These are phyloP conservation scores for Drosophila crucigera DNA, from an alignment of 2,888 invertebrate species.

Conservation along the genomic window DNA sequence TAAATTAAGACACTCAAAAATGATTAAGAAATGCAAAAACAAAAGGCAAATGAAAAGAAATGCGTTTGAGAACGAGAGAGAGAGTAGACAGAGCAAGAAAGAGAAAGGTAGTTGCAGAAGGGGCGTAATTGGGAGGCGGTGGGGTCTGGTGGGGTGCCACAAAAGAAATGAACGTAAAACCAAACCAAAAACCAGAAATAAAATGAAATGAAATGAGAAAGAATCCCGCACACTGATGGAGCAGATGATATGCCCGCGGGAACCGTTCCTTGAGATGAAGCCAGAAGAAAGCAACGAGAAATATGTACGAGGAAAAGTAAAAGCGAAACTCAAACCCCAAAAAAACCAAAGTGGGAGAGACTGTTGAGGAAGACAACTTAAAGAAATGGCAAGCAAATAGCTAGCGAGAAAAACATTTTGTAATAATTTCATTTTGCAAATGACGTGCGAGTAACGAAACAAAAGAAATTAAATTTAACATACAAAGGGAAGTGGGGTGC, in stretches of 20 bases:
- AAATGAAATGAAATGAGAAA: constrained; percentile 50
- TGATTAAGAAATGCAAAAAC: constrained; percentile 72
- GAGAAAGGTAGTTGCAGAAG: neutral
- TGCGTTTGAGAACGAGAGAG: neutral
- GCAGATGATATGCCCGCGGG: constrained; percentile 80
- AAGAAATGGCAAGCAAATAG: constrained; percentile 27
- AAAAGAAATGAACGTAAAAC: constrained; percentile 50
- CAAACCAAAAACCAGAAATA: constrained; percentile 14
- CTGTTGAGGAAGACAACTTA: constrained; percentile 13
- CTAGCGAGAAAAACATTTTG: constrained; percentile 68
- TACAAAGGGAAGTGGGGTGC: constrained; percentile 54
- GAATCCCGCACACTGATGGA: constrained; percentile 55
- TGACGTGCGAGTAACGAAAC: constrained; percentile 83
- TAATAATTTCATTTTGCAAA: constrained; percentile 84
- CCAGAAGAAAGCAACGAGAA: constrained; percentile 36
- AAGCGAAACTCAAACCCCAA: constrained; percentile 41
- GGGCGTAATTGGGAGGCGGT: neutral
- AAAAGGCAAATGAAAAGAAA: constrained; percentile 50
- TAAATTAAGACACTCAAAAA: constrained; percentile 79
- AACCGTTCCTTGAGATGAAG: constrained; percentile 65
- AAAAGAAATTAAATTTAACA: constrained; percentile 81
- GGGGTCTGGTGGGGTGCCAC: constrained; percentile 5
- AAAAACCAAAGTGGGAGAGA: neutral
- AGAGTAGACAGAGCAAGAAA: neutral
- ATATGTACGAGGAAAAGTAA: constrained; percentile 19